Percentiles rank a stretch among this genome's conserved stretches.
These are phyloP conservation scores for Macropus fuliginosus DNA, from an alignment of 2,797 vertebrate species.

Conservation along the genomic window DNA sequence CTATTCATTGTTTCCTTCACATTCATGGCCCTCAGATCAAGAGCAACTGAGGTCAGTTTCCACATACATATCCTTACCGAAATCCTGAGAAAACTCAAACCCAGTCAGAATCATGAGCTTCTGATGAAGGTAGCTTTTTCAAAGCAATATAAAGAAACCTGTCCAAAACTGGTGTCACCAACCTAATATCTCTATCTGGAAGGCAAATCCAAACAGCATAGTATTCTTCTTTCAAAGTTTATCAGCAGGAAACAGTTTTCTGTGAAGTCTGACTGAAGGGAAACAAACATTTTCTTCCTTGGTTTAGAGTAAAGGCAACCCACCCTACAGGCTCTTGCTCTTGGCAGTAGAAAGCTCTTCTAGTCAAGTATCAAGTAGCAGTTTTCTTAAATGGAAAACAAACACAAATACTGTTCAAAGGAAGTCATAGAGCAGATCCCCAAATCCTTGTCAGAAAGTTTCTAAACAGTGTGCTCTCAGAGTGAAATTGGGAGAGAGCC, in stretches of 20 bases:
- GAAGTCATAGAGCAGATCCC: background rate
- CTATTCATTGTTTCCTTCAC: background rate
- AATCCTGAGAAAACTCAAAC: background rate
- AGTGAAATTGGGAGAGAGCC: background rate
- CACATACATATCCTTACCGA: background rate
- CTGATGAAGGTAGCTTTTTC: background rate
- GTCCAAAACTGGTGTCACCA: background rate
- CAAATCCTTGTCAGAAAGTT: background rate
- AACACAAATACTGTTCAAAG: background rate
- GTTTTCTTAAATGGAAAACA: background rate
- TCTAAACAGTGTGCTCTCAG: background rate
- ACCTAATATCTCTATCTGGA: background rate
- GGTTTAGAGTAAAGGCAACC: background rate
- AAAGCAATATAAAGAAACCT: background rate
- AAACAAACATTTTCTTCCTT: background rate
- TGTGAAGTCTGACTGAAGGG: background rate
- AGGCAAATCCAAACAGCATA: background rate
- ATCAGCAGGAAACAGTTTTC: background rate
- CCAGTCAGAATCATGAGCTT: background rate
- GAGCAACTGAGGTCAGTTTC: background rate
- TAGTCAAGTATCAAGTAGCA: background rate
- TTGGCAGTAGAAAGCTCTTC: conserved; percentile 1
- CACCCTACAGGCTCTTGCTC: background rate
- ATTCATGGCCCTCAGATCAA: background rate
- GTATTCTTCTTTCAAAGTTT: background rate